Percentiles rank a stretch among this genome's conserved stretches.
phyloP scores from a whole-genome alignment of 2,113 vertebrate genomes.

The Myiozetetes cayanensis region DNA sequence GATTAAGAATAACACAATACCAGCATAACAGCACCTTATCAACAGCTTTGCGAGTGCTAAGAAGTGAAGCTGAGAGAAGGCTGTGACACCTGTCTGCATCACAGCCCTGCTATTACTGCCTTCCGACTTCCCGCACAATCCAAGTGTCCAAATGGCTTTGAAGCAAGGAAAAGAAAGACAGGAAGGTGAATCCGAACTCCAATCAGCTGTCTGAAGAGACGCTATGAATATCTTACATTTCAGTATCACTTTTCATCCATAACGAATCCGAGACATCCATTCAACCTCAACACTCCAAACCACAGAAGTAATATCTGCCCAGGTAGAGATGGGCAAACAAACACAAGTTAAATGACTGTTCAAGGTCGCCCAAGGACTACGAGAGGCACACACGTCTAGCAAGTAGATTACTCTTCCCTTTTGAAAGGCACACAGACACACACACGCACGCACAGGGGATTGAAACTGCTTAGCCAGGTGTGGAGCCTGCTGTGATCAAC shows the following conservation, averaged over 20 bases:
- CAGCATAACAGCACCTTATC: slow-evolving; percentile 15
- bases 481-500: slow-evolving; percentile 59
- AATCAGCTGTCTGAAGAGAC: not conserved
- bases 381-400: not conserved
- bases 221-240: not conserved
- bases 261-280: not conserved
- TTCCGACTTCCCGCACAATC: not conserved
- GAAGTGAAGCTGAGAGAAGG: not conserved
- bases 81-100: not conserved
- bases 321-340: slow-evolving; percentile 21
- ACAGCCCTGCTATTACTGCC: not conserved
- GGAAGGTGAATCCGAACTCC: not conserved
- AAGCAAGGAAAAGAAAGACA: slow-evolving; percentile 26
- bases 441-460: not conserved
- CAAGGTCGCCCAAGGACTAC: slow-evolving; percentile 47
- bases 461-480: slow-evolving; percentile 66
- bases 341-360: slow-evolving; percentile 42
- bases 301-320: slow-evolving; percentile 42
- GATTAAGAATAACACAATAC: slow-evolving; percentile 27
- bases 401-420: slow-evolving; percentile 33
- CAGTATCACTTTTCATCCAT: not conserved
- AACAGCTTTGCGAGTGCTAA: not conserved
- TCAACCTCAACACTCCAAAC: slow-evolving; percentile 18
- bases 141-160: not conserved
- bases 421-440: slow-evolving; percentile 34